These are phyloP conservation scores for Megamerina dolium DNA, from an alignment of 2,888 invertebrate genomes.

Conservation along the genomic window DNA sequence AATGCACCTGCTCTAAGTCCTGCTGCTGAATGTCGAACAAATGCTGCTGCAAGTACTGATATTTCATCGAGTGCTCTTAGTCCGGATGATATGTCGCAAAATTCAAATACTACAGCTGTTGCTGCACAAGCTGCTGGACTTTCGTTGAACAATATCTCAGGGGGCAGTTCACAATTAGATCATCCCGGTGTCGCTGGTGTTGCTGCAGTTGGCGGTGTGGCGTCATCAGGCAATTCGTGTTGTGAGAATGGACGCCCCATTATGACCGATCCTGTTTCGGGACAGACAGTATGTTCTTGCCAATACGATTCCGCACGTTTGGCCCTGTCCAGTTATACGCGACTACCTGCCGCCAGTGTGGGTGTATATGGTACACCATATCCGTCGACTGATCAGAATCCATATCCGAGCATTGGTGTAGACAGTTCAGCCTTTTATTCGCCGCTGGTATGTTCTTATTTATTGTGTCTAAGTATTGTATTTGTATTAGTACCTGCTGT, in stretches of 20 bases:
- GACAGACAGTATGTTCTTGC: constrained; percentile 90
- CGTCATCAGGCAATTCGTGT: constrained; percentile 53
- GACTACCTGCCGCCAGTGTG: constrained; percentile 70
- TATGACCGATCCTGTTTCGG: constrained; percentile 88
- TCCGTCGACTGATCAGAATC: constrained; percentile 85
- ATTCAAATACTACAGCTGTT: constrained; percentile 41
- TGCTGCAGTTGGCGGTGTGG: constrained; percentile 16
- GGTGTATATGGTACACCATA: constrained; percentile 82
- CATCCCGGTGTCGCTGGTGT: constrained; percentile 25
- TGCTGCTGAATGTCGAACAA: constrained; percentile 51
- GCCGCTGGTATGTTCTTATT: constrained; percentile 82
- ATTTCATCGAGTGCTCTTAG: constrained; percentile 53
- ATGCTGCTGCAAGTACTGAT: constrained; percentile 62
- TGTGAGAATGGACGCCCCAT: constrained; percentile 89
- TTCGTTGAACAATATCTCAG: constrained; percentile 20
- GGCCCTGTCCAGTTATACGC: constrained; percentile 75
- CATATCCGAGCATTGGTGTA: constrained; percentile 86
- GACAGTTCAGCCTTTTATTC: constrained; percentile 94
- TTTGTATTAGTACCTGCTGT: constrained; percentile 9
- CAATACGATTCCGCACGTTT: constrained; percentile 86
- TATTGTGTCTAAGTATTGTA: constrained; percentile 17
- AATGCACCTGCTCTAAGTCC: constrained; percentile 38
- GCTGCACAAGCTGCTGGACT: constrained; percentile 12
- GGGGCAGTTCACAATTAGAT: constrained; percentile 28
- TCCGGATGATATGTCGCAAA: constrained; percentile 48